Evolutionary conservation across 2,888 invertebrate species (phyloP).

Genomic region (Cantharis rufa): DNA sequence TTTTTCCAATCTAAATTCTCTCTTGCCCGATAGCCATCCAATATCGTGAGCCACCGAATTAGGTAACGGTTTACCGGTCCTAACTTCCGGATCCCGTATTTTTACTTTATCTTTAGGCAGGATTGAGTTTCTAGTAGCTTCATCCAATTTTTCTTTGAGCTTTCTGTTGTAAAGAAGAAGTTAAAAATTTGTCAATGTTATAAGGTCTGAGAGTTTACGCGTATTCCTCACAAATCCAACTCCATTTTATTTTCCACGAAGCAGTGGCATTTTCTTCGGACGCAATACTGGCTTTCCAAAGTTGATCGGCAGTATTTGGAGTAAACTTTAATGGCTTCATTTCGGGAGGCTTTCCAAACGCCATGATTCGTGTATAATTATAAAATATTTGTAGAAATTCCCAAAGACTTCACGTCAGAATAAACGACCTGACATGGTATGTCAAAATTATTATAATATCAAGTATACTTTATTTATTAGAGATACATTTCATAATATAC

Average conservation of each 20-base stretch:
- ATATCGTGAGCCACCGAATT: constrained; percentile 33
- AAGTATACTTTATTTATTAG: background rate
- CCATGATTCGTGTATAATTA: constrained; percentile 17
- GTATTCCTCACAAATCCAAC: constrained; percentile 34
- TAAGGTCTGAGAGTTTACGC: constrained; percentile 9
- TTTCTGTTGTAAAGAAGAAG: constrained; percentile 16
- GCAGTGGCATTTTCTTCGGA: constrained; percentile 19
- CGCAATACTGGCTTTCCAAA: constrained; percentile 20
- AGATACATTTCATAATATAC: background rate
- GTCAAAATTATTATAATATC: background rate
- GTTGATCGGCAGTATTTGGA: constrained; percentile 21
- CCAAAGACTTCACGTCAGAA: background rate
- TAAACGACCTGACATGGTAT: background rate
- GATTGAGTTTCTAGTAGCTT: constrained; percentile 29
- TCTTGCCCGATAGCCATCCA: constrained; percentile 33
- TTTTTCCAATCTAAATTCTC: constrained; percentile 36
- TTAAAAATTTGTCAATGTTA: background rate
- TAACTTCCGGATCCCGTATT: constrained; percentile 24
- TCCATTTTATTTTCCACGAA: constrained; percentile 32
- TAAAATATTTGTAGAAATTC: background rate
- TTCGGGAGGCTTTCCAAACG: constrained; percentile 27
- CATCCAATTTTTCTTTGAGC: constrained; percentile 31
- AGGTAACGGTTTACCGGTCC: constrained; percentile 33
- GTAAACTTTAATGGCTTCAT: constrained; percentile 6
- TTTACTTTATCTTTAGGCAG: constrained; percentile 9